phyloP scores from a whole-genome alignment of 2,797 vertebrate species.

The Syngnathus acus region DNA sequence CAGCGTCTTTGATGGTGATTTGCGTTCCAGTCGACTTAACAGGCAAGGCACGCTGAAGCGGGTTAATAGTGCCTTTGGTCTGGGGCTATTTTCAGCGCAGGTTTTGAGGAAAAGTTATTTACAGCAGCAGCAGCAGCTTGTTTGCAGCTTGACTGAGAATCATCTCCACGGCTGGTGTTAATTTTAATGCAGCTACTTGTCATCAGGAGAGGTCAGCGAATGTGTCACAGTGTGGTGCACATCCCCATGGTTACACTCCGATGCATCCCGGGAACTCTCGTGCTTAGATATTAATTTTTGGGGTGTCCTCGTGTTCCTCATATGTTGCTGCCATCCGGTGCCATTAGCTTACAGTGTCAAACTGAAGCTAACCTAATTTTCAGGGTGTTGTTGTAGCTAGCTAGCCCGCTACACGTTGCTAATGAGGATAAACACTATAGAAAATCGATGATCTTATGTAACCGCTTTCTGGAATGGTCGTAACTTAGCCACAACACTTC shows the following conservation, averaged over 20 bases:
- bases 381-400: background rate
- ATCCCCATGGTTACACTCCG: background rate
- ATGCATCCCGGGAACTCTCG: too few relatives aligned
- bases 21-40: background rate
- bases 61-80: background rate
- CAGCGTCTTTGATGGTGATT: background rate
- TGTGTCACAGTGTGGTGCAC: background rate
- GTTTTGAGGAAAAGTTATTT: conserved; percentile 10
- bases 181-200: conserved; percentile 3
- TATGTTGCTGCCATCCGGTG: background rate
- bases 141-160: conserved; percentile 7
- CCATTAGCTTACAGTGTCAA: background rate
- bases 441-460: background rate
- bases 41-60: background rate
- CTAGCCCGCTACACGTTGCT: background rate
- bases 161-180: background rate
- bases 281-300: background rate
- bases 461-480: background rate
- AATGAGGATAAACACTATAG: background rate
- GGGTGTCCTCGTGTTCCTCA: background rate
- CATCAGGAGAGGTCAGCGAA: background rate
- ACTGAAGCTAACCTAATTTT: background rate
- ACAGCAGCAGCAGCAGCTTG: background rate
- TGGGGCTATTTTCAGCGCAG: background rate
- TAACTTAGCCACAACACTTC: background rate